Base-by-base conservation (phyloP, 1,140 invertebrate genomes). In the Drosophila nannoptera region DNA sequence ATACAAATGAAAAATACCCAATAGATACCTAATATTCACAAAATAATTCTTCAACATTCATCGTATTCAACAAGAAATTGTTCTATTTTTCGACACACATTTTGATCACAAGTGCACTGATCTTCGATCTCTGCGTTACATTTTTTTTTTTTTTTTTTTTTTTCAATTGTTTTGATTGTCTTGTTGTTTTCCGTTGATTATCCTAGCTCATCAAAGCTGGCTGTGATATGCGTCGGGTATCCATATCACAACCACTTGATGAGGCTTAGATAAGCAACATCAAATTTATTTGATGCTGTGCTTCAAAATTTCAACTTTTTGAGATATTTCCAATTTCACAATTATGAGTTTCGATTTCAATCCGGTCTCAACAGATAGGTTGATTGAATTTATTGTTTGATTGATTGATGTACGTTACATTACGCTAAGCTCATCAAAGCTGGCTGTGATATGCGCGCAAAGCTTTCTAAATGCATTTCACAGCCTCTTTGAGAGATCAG, bases 161-260 rank as follows among this genome's bases (percentile, higher is more conserved):
- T 14, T 53, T 53, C 16, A 55, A 50, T 63, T 40, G 35, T n/a
- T 59, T 43, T 42, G 12, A 38, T 50, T 61, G 6, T 56, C 35
- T 31, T 49, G 87, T 78, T 88, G 87, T 77, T 54, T 82, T 72
- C 83, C 87, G 87, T 89, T 89, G 87, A 83, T 89, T 89, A 88
- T 89, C 88, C 88, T 88, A 90, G 94, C 95, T 96, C 94, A 96
- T 96, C 95, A 96, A 96, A 95, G 94, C 94, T 95, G 94, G 94
- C 94, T 96, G 94, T 96, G 94, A 96, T 95, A 96, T 95, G 94
- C 91, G 89, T 91, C 78, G 89, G 83, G 77, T 90, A 89, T 91
- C 93, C 94, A 95, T 93, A 94, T 93, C 94, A 95, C 94, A 94
- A 91, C 94, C 94, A 94, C 93, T 94, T 94, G 92, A 93, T 93